These are phyloP conservation scores for Onychomys arenicola DNA, from an alignment of 2,797 vertebrate species.

Conservation along the genomic window DNA sequence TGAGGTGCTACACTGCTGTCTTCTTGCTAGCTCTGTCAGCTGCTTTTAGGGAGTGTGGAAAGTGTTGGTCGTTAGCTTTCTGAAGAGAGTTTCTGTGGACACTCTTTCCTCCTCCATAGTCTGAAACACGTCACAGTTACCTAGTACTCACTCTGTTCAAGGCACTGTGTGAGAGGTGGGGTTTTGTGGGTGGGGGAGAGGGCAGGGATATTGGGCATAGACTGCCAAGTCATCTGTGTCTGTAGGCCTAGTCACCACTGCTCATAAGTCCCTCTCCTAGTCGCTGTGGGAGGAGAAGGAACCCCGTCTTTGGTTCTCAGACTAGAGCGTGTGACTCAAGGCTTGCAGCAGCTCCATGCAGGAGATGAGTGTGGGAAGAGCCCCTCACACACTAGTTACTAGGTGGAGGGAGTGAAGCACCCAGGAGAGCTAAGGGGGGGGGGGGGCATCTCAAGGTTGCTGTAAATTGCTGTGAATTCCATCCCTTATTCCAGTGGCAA, in stretches of 20 bases:
- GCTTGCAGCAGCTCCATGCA: not conserved
- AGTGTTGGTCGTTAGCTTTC: conserved; percentile 49
- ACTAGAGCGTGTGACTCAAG: not conserved
- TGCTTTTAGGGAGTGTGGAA: conserved; percentile 11
- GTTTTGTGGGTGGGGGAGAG: too few relatives aligned
- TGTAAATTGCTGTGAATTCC: not conserved
- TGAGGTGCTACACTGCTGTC: conserved; percentile 41
- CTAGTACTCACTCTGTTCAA: not conserved
- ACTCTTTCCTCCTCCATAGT: conserved; percentile 20
- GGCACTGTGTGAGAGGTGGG: not conserved
- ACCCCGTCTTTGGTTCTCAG: not conserved
- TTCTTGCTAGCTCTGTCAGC: conserved; percentile 19
- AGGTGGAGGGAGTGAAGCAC: not conserved
- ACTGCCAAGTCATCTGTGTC: not conserved
- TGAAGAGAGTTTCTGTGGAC: not conserved
- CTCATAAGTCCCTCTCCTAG: not conserved
- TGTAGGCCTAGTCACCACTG: not conserved
- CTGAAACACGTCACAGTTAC: conserved; percentile 47
- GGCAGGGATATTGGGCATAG: not conserved
- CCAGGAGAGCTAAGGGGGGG: not conserved
- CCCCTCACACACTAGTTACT: not conserved
- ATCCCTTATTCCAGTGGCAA: not conserved
- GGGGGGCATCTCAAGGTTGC: not conserved
- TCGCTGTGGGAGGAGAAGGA: not conserved
- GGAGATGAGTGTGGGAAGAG: not conserved